phyloP scores from a whole-genome alignment of 2,888 invertebrate species.

The Subacronicta megacephala region DNA sequence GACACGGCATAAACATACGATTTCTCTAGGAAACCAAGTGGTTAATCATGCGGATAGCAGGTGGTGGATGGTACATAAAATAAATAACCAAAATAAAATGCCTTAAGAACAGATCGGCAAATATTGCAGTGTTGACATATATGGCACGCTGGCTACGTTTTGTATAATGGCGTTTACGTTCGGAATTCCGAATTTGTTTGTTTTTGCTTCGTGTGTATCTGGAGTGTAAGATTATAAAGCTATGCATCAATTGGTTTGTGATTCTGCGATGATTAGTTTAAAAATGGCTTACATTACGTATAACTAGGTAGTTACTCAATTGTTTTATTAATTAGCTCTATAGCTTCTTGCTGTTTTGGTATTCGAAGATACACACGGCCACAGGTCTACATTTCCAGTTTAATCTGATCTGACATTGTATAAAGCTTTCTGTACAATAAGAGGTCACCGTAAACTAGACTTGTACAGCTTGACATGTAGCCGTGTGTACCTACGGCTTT shows the following conservation, averaged over 20 bases:
- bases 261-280: too few relatives aligned
- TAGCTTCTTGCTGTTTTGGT: too few relatives aligned
- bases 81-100: slow-evolving; percentile 51
- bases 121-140: slow-evolving; percentile 43
- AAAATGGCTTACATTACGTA: too few relatives aligned
- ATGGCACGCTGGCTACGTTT: slow-evolving; percentile 7
- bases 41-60: slow-evolving; percentile 55
- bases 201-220: slow-evolving; percentile 25
- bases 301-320: too few relatives aligned
- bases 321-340: too few relatives aligned
- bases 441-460: too few relatives aligned
- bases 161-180: slow-evolving; percentile 12
- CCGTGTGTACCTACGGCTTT: too few relatives aligned
- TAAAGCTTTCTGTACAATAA: too few relatives aligned
- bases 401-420: too few relatives aligned
- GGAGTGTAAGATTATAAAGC: slow-evolving; percentile 15
- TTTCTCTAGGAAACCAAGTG: slow-evolving; percentile 46
- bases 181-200: slow-evolving; percentile 16
- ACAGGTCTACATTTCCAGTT: too few relatives aligned
- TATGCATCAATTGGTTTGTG: slow-evolving; percentile 12
- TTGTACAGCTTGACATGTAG: too few relatives aligned
- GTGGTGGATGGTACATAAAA: slow-evolving; percentile 45
- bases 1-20: slow-evolving; percentile 57
- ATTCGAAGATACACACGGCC: too few relatives aligned
- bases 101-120: slow-evolving; percentile 27